A percentile compares a stretch with the other conserved stretches of the same genome.
phyloP scores from a whole-genome alignment of 2,888 invertebrate species.

The Hemaris fuciformis region DNA sequence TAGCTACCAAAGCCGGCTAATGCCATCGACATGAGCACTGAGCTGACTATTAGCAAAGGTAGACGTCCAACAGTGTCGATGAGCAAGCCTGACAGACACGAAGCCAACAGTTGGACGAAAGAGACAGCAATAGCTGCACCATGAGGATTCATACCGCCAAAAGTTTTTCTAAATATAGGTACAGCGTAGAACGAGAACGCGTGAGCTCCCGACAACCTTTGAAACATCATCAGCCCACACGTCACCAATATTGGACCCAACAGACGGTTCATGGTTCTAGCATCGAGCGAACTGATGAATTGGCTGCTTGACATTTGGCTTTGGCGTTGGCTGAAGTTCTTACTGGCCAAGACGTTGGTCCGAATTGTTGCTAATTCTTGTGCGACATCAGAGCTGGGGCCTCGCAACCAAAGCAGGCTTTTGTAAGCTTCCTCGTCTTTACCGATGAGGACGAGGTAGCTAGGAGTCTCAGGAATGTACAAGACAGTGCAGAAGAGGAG shows the following conservation, averaged over 20 bases:
- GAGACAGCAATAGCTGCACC: conserved; percentile 93
- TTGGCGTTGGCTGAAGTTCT: conserved; percentile 74
- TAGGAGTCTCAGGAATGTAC: conserved; percentile 94
- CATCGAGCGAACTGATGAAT: conserved; percentile 66
- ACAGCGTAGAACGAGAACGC: conserved; percentile 93
- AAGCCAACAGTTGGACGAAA: conserved; percentile 91
- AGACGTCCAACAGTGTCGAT: conserved; percentile 93
- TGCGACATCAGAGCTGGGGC: conserved; percentile 88
- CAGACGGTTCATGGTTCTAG: conserved; percentile 71
- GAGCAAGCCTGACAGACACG: conserved; percentile 89
- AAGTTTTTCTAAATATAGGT: conserved; percentile 92
- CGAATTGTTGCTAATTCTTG: conserved; percentile 87
- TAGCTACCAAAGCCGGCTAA: conserved; percentile 92
- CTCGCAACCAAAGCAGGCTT: conserved; percentile 91
- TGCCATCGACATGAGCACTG: conserved; percentile 92
- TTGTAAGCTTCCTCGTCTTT: conserved; percentile 84
- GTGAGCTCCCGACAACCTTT: conserved; percentile 91
- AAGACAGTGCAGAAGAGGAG: conserved; percentile 88
- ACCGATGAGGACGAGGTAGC: conserved; percentile 89
- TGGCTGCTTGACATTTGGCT: conserved; percentile 71
- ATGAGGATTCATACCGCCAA: conserved; percentile 90
- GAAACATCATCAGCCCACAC: conserved; percentile 94
- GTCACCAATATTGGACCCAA: conserved; percentile 90
- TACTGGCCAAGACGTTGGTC: conserved; percentile 84
- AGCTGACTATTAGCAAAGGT: conserved; percentile 91